A percentile compares a stretch with the other conserved stretches of the same genome.
These are phyloP conservation scores for Andricus grossulariae DNA, from an alignment of 1,140 invertebrate species.

Conservation along the genomic window DNA sequence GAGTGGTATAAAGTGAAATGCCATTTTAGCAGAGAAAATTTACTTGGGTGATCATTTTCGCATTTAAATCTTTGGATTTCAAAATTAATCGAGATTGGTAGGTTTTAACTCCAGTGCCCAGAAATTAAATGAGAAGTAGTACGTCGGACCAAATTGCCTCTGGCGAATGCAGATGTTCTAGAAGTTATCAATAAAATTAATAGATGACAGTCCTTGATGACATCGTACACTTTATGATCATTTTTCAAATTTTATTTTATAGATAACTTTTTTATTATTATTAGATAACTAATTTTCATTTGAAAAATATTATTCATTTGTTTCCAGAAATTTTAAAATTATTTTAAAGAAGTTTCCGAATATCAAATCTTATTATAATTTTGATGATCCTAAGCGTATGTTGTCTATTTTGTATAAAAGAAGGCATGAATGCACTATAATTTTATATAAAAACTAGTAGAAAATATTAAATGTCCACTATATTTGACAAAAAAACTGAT, in stretches of 20 bases:
- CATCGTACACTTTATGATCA: not conserved
- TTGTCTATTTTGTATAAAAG: slow-evolving; percentile 20
- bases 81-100: slow-evolving; percentile 46
- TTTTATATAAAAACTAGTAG: slow-evolving; percentile 18
- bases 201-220: not conserved
- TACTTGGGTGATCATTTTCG: not conserved
- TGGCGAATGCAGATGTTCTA: slow-evolving; percentile 24
- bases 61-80: slow-evolving; percentile 12
- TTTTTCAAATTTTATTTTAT: not conserved
- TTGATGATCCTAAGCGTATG: not conserved
- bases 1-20: not conserved
- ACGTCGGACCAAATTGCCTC: slow-evolving; percentile 61
- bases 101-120: slow-evolving; percentile 54
- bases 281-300: too few species aligned
- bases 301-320: too few species aligned
- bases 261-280: too few species aligned
- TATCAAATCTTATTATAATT: not conserved
- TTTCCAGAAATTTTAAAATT: too few species aligned
- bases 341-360: too few species aligned
- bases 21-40: not conserved
- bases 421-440: slow-evolving; percentile 20
- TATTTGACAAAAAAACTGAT: slow-evolving; percentile 6
- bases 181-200: slow-evolving; percentile 9
- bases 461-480: slow-evolving; percentile 23
- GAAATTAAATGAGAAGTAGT: slow-evolving; percentile 53